phyloP scores from a whole-genome alignment of 2,113 vertebrate species.

The Uria aalge region DNA sequence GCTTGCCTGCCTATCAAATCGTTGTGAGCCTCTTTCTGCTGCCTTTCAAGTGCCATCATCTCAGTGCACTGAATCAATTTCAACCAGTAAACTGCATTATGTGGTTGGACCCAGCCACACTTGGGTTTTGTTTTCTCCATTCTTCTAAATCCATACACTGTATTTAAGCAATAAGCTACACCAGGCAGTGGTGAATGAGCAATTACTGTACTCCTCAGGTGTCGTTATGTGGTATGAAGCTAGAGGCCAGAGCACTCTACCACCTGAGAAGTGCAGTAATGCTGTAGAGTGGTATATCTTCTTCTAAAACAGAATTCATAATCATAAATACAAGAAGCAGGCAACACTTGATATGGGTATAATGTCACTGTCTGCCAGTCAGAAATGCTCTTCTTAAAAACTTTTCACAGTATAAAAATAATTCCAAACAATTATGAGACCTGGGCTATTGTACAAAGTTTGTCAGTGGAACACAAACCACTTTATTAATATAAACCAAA shows the following conservation, averaged over 20 bases:
- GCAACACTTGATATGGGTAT: background rate
- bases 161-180: constrained; percentile 27
- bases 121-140: background rate
- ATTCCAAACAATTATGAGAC: background rate
- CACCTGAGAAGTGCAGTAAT: background rate
- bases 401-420: background rate
- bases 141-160: background rate
- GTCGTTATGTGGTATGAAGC: background rate
- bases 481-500: background rate
- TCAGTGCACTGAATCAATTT: background rate
- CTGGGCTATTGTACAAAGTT: background rate
- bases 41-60: background rate
- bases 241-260: background rate
- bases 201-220: background rate
- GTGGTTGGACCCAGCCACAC: background rate
- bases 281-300: background rate
- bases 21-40: background rate
- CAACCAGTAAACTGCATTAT: background rate
- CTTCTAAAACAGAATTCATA: background rate
- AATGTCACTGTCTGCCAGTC: background rate
- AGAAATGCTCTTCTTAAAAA: background rate
- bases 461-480: background rate
- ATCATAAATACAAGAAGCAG: background rate
- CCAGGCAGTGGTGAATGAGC: background rate
- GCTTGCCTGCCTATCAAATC: background rate